Conservation (phyloP, 2,113 vertebrate genomes). For the Xerus inauris region DNA sequence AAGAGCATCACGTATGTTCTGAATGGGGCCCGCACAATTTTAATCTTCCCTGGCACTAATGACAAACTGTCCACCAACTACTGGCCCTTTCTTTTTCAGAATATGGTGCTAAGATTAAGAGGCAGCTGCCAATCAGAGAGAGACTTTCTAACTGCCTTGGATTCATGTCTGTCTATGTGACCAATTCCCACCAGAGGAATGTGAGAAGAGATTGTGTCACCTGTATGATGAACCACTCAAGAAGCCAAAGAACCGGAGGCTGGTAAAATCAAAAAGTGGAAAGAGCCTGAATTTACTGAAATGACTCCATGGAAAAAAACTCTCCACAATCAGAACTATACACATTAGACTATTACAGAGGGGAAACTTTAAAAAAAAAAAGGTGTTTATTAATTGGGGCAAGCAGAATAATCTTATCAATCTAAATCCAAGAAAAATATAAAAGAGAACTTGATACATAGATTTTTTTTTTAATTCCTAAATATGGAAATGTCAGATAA, state of each 20-base stretch:
- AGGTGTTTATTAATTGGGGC: background rate
- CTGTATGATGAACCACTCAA: background rate
- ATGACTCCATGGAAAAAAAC: background rate
- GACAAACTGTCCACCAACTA: background rate
- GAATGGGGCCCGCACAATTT: rapidly evolving
- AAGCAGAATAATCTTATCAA: background rate
- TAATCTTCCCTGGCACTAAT: background rate
- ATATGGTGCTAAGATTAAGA: background rate
- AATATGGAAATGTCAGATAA: background rate
- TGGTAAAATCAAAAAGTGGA: background rate
- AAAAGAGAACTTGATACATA: background rate
- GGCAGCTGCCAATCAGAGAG: background rate
- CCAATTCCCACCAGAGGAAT: background rate
- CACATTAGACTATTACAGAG: background rate
- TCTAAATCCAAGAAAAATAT: background rate
- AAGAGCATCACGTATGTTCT: background rate
- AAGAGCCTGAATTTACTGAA: background rate
- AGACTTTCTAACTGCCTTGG: background rate
- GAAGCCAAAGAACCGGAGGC: background rate
- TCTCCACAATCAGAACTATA: background rate
- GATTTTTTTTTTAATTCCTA: background rate
- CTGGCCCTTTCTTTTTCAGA: background rate
- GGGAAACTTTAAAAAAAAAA: background rate
- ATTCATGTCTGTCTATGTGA: background rate
- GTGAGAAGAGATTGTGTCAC: background rate